Evolutionary conservation across 2,113 vertebrate species (phyloP).

Genomic region (Silurus glanis): DNA sequence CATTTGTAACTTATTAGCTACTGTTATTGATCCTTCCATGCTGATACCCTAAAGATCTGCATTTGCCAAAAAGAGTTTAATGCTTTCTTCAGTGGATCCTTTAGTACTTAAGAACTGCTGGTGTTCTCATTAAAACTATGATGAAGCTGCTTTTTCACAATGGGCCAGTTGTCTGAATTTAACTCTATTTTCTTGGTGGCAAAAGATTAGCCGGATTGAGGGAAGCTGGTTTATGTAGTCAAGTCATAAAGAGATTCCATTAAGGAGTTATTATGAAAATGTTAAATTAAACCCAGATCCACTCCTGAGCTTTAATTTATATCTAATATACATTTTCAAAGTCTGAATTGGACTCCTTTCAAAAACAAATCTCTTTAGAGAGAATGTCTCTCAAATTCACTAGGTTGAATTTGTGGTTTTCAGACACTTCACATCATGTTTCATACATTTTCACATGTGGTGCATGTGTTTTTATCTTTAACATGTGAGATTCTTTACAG

Average conservation of each 20-base stretch:
- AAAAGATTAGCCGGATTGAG: background rate
- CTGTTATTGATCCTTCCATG: background rate
- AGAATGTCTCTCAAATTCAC: background rate
- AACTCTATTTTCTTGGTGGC: background rate
- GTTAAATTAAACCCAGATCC: background rate
- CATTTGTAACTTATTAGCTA: background rate
- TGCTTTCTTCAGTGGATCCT: background rate
- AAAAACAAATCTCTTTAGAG: background rate
- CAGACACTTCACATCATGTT: background rate
- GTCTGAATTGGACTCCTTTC: background rate
- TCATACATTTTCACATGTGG: background rate
- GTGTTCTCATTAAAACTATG: background rate
- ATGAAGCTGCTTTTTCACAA: background rate
- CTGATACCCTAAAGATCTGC: background rate
- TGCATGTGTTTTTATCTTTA: background rate
- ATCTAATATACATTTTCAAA: background rate
- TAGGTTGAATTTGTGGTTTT: background rate
- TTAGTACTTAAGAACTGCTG: background rate
- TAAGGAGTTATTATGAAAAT: background rate
- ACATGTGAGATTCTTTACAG: background rate
- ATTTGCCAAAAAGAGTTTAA: background rate
- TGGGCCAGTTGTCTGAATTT: background rate
- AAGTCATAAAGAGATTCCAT: background rate
- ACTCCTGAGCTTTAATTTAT: background rate
- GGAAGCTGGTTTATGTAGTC: background rate